Conservation (phyloP, 2,888 invertebrate genomes). For the Melieria omissa region DNA sequence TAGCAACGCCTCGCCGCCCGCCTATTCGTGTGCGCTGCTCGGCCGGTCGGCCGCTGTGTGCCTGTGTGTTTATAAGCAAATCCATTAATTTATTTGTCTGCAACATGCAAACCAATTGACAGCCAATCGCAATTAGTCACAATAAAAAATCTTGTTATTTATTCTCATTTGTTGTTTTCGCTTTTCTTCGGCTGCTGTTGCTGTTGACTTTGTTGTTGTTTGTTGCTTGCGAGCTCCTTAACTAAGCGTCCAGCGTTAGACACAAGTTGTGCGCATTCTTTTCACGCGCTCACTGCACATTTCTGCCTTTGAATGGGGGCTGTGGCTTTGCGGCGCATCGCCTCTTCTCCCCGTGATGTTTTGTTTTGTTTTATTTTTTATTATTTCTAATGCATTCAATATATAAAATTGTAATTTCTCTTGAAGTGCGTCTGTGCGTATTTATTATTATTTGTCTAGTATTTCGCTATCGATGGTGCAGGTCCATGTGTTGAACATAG, state of each 20-base stretch:
- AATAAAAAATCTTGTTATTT: constrained; percentile 24
- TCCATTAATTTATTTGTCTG: constrained; percentile 64
- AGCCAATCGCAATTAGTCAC: constrained; percentile 62
- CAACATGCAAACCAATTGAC: constrained; percentile 66
- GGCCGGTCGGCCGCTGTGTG: too few relatives aligned
- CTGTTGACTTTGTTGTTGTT: neutral
- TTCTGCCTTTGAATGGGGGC: too few relatives aligned
- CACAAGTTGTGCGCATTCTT: too few relatives aligned
- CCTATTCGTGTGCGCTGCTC: too few relatives aligned
- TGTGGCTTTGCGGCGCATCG: neutral
- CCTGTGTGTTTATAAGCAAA: neutral
- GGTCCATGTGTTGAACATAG: too few relatives aligned
- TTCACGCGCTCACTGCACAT: too few relatives aligned
- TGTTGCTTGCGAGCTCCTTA: neutral
- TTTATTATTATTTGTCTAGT: neutral
- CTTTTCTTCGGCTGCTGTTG: neutral
- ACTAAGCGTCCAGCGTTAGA: too few relatives aligned
- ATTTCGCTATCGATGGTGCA: neutral
- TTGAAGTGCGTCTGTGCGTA: neutral
- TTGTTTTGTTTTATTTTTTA: neutral
- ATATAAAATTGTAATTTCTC: neutral
- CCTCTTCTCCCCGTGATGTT: neutral
- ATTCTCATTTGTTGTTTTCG: constrained; percentile 3
- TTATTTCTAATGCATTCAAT: neutral
- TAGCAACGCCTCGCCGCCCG: too few relatives aligned